These are phyloP conservation scores for Drosophila ambigua DNA, from an alignment of 1,140 invertebrate species.

Conservation along the genomic window DNA sequence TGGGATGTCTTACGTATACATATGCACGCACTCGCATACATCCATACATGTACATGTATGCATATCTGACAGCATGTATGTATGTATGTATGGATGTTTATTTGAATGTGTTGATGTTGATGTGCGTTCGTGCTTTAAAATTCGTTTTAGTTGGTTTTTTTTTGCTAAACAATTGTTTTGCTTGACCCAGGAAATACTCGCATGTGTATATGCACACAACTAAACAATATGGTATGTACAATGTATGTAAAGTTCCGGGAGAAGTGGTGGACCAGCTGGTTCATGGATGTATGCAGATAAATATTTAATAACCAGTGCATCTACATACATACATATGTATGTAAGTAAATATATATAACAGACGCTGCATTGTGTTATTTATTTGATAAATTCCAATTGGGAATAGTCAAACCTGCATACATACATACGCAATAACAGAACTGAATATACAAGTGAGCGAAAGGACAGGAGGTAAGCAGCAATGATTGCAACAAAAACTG, in stretches of 20 bases:
- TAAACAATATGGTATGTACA: constrained; percentile 32
- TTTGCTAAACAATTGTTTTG: not conserved
- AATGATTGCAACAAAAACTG: constrained; percentile 1
- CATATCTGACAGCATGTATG: not conserved
- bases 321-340: constrained; percentile 5
- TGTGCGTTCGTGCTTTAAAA: too few species aligned
- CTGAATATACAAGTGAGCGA: not conserved
- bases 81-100: too few species aligned
- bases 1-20: too few species aligned
- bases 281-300: constrained; percentile 37
- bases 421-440: not conserved
- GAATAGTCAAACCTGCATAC: too few species aligned
- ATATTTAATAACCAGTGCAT: constrained; percentile 14
- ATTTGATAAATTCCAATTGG: too few species aligned
- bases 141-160: too few species aligned
- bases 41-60: too few species aligned
- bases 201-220: constrained; percentile 31
- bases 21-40: too few species aligned
- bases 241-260: constrained; percentile 24
- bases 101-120: too few species aligned
- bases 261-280: constrained; percentile 49
- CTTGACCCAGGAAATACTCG: not conserved
- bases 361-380: too few species aligned
- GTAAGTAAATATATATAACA: too few species aligned
- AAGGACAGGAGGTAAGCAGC: not conserved